A percentile compares a stretch with the other conserved stretches of the same genome.
phyloP scores from a whole-genome alignment of 2,113 vertebrate genomes.

The Aegithalos caudatus region DNA sequence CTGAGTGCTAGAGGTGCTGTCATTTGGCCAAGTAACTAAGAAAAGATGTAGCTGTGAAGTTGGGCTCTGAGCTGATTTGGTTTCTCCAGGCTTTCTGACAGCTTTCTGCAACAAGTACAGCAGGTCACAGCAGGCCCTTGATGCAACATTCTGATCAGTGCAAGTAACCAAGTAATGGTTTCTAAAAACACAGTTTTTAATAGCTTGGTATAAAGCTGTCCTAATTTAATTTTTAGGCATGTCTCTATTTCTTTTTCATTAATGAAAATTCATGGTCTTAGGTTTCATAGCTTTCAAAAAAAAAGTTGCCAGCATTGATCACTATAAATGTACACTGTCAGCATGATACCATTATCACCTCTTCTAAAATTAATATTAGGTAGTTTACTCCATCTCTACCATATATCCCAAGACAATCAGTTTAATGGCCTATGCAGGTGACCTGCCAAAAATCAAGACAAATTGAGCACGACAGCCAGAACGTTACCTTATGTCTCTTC shows the following conservation, averaged over 20 bases:
- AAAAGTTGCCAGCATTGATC: not conserved
- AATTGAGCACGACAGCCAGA: constrained; percentile 1
- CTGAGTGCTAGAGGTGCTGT: not conserved
- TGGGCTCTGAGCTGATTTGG: not conserved
- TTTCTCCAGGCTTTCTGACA: not conserved
- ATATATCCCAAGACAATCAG: constrained; percentile 9
- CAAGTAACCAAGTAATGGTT: not conserved
- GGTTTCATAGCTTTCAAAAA: not conserved
- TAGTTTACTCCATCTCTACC: constrained; percentile 4
- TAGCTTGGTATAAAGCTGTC: not conserved
- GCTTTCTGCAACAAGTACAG: not conserved
- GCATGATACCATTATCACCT: constrained; percentile 16
- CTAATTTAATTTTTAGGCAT: not conserved
- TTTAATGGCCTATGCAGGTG: constrained; percentile 17
- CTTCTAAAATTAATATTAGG: constrained; percentile 28
- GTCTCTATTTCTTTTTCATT: not conserved
- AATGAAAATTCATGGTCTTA: not conserved
- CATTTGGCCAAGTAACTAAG: not conserved
- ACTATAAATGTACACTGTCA: constrained; percentile 16
- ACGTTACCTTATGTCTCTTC: not conserved
- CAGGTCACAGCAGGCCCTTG: not conserved
- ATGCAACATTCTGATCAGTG: not conserved
- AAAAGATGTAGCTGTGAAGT: not conserved
- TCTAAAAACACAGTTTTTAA: not conserved
- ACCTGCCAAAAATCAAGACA: constrained; percentile 24